Evolutionary conservation across 2,113 vertebrate genomes (phyloP), one percentile per base, ranked within the genome.

Genomic region (Rhabdomys dilectus): DNA sequence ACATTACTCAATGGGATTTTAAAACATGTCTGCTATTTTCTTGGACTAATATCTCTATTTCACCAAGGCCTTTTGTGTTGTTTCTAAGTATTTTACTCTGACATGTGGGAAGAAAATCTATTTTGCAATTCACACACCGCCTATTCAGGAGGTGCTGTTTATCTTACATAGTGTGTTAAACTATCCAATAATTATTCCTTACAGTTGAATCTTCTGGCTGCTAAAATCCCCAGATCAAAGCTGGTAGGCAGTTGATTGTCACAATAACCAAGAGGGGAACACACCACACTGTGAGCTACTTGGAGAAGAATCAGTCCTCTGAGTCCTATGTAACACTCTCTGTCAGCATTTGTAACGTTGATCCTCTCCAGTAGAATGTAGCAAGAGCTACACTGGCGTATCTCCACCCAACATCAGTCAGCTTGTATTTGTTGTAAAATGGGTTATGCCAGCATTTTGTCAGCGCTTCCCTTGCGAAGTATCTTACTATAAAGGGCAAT

Each of bases 401-500:
- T 84, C 56, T 96, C 60, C 89, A 97, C 88, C 88, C 76, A 94
- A 93, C 80, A 60, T 42, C 58, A 75, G 91, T 96, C 86, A 96
- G 75, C 78, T 93, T 96, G 95, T 85, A 88, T 58, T 95, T 91
- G 39, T 95, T 45, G 17, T 81, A 77, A 91, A 87, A 96, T 78
- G 51, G 90, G 87, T 91, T 88, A 31, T 36, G 75, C 77, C 45
- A 70, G 22, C 89, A 56, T 58, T 86, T 8, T 12, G 60, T 92
- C 76, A 36, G 72, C 42, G 29, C 58, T 34, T 60, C 22, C 6
- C 9, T 19, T 64, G n/a, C 5, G 24, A 93, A 91, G 36, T 62
- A 36, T n/a, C 62, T 87, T 56, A 29, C 12, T 1, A 24, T 48
- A n/a, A 8, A 64, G 76, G 24, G n/a, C n/a, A 48, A 11, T 39